Evolutionary conservation across 1,140 invertebrate species (phyloP).

Genomic region (Ladona fulva): DNA sequence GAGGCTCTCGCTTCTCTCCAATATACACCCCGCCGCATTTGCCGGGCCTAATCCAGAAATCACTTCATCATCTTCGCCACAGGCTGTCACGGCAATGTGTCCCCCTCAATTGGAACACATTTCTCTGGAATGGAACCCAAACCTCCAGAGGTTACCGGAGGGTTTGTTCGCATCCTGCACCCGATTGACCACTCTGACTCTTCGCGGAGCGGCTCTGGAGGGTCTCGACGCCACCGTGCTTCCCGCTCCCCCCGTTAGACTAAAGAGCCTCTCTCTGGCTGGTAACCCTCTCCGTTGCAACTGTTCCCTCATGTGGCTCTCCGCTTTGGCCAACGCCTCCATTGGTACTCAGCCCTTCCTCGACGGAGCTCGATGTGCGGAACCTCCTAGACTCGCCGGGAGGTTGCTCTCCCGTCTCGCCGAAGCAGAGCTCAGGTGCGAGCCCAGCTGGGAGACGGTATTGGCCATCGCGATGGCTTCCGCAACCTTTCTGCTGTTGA

Average conservation of each 20-base stretch:
- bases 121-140: conserved; percentile 60
- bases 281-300: conserved; percentile 80
- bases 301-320: conserved; percentile 77
- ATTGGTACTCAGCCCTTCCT: background rate
- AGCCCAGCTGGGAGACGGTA: background rate
- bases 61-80: background rate
- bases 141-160: conserved; percentile 54
- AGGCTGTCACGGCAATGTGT: background rate
- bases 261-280: conserved; percentile 57
- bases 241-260: conserved; percentile 63
- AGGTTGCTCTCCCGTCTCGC: background rate
- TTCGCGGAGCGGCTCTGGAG: conserved; percentile 58
- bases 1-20: background rate
- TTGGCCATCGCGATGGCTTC: background rate
- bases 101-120: conserved; percentile 45
- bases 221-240: conserved; percentile 68
- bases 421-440: background rate
- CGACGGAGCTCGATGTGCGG: background rate
- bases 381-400: background rate
- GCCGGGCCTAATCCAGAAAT: background rate
- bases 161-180: conserved; percentile 66
- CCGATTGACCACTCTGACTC: conserved; percentile 58
- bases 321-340: conserved; percentile 48
- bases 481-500: background rate
- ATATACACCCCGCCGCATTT: conserved; percentile 11